Percentiles rank a stretch among this genome's conserved stretches.
Conservation (phyloP, 2,113 vertebrate genomes). For the Thomomys bottae region DNA sequence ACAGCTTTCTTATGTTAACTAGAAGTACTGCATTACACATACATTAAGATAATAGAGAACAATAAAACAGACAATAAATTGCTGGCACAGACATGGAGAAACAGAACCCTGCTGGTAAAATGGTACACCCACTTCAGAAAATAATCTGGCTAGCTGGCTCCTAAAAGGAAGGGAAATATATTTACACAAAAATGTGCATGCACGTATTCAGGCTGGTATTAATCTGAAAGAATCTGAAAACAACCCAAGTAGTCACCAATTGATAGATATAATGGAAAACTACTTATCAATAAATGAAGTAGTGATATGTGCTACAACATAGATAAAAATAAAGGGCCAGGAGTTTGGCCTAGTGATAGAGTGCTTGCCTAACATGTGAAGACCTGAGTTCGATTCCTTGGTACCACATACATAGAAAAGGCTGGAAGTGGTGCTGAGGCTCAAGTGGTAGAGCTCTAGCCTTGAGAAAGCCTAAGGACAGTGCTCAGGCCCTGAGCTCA, state of each 20-base stretch:
- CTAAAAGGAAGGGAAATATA: constrained; percentile 25
- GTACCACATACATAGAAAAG: too few species aligned
- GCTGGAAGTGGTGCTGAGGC: too few species aligned
- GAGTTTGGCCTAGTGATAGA: too few species aligned
- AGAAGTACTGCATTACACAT: background rate
- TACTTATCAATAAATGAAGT: constrained; percentile 33
- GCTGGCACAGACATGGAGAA: background rate
- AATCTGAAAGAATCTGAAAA: constrained; percentile 48
- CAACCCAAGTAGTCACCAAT: constrained; percentile 30
- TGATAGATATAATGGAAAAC: constrained; percentile 36
- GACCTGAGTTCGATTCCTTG: too few species aligned
- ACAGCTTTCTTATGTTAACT: too few species aligned
- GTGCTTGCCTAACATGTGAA: too few species aligned
- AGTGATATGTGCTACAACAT: constrained; percentile 24
- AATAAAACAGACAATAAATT: constrained; percentile 8
- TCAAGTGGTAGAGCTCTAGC: too few species aligned
- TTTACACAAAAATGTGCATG: background rate
- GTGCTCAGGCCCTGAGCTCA: too few species aligned
- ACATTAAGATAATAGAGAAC: background rate
- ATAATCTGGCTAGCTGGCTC: constrained; percentile 29
- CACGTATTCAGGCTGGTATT: constrained; percentile 14
- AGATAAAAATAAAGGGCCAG: background rate
- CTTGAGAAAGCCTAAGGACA: too few species aligned
- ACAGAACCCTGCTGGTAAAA: constrained; percentile 5
- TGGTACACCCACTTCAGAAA: constrained; percentile 25